A percentile compares a stretch with the other conserved stretches of the same genome.
These are phyloP conservation scores for Cephus pygmeus DNA, from an alignment of 2,888 invertebrate genomes.

Conservation along the genomic window DNA sequence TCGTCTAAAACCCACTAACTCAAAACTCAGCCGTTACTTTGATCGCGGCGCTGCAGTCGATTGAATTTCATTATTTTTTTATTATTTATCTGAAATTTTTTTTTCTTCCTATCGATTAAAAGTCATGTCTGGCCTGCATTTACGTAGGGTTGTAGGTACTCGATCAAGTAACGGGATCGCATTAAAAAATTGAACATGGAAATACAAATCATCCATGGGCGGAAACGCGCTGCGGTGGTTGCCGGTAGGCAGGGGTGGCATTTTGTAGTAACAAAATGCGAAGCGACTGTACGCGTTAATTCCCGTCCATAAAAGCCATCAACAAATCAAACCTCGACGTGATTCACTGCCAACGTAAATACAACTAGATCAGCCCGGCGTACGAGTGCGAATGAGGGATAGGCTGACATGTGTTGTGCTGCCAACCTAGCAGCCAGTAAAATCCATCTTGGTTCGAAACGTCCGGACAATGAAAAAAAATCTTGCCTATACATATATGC, in stretches of 20 bases:
- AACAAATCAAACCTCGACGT: slow-evolving; percentile 64
- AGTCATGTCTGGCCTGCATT: too few species aligned
- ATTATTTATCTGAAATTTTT: too few species aligned
- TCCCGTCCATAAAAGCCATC: slow-evolving; percentile 65
- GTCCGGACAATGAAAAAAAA: too few species aligned
- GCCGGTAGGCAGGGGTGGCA: slow-evolving; percentile 33
- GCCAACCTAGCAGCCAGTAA: too few species aligned
- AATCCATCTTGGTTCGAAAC: too few species aligned
- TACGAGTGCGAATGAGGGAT: slow-evolving; percentile 59
- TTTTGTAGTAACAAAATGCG: slow-evolving; percentile 63
- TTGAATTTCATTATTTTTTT: too few species aligned
- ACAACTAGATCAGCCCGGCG: slow-evolving; percentile 62
- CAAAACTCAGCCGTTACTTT: too few species aligned
- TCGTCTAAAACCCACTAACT: too few species aligned
- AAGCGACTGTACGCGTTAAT: slow-evolving; percentile 62
- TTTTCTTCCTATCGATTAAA: too few species aligned
- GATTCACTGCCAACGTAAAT: slow-evolving; percentile 65
- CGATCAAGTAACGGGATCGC: slow-evolving; percentile 24
- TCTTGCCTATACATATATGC: too few species aligned
- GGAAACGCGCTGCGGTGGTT: slow-evolving; percentile 5
- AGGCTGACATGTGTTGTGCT: slow-evolving; percentile 44
- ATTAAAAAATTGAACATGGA: slow-evolving; percentile 59
- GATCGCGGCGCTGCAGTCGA: too few species aligned
- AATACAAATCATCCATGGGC: slow-evolving; percentile 59
- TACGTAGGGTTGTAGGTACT: too few species aligned